Evolutionary conservation across 2,113 vertebrate genomes (phyloP).

Genomic region (Proterorhinus semilunaris): DNA sequence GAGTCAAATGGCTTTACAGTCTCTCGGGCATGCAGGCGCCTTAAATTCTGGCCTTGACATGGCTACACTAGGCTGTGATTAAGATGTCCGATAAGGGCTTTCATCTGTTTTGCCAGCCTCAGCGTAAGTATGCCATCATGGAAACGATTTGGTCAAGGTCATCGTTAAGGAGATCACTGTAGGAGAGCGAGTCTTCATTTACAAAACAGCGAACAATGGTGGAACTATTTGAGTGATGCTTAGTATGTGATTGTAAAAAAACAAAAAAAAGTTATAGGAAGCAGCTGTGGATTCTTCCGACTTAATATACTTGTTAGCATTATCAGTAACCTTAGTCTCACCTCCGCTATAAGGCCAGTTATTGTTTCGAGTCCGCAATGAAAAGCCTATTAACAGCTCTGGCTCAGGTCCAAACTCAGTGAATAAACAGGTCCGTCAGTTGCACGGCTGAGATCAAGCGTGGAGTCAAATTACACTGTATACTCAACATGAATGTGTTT

Average conservation of each 20-base stretch:
- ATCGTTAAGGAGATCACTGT: not conserved
- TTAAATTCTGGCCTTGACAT: constrained; percentile 16
- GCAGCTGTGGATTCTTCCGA: constrained; percentile 20
- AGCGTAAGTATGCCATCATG: not conserved
- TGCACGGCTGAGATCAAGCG: constrained; percentile 10
- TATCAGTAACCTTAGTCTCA: constrained; percentile 34
- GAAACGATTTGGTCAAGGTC: not conserved
- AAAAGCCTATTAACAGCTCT: constrained; percentile 39
- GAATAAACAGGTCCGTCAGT: constrained; percentile 10
- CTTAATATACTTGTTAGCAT: constrained; percentile 38
- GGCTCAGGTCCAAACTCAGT: constrained; percentile 38
- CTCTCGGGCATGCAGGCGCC: not conserved
- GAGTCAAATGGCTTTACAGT: not conserved
- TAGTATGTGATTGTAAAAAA: constrained; percentile 35
- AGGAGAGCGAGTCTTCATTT: not conserved
- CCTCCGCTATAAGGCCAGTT: constrained; percentile 43
- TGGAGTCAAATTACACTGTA: constrained; percentile 19
- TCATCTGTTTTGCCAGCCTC: constrained; percentile 1
- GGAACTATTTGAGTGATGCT: constrained; percentile 7
- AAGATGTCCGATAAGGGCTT: constrained; percentile 5
- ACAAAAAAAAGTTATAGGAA: constrained; percentile 35
- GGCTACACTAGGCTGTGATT: not conserved
- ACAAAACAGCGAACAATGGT: constrained; percentile 19
- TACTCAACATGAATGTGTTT: not conserved
- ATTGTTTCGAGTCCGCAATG: constrained; percentile 32